Evolutionary conservation across 2,797 vertebrate genomes (phyloP).

Genomic region (Esox lucius): DNA sequence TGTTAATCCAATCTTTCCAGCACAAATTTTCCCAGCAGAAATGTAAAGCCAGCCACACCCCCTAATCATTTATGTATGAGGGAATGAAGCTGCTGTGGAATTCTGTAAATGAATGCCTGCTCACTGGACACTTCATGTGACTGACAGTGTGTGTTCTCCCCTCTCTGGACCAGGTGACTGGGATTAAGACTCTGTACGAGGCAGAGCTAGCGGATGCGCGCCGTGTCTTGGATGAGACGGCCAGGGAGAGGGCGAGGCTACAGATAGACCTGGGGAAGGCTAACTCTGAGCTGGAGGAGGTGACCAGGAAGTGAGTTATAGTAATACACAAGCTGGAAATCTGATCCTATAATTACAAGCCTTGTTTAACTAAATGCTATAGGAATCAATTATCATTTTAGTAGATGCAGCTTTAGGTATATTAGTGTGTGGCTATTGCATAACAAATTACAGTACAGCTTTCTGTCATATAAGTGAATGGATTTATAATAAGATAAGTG

Average conservation of each 20-base stretch:
- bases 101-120: not conserved
- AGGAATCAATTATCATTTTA: no score
- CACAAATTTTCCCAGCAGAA: not conserved
- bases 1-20: no score
- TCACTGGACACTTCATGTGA: not conserved
- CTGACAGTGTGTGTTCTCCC: not conserved
- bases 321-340: not conserved
- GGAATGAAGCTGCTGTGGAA: not conserved
- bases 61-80: not conserved
- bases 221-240: constrained; percentile 91
- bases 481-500: no score
- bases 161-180: constrained; percentile 79
- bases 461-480: no score
- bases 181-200: constrained; percentile 91
- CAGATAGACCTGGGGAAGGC: constrained; percentile 94
- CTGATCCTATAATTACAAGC: not conserved
- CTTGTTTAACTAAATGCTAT: no score
- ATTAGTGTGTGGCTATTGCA: no score
- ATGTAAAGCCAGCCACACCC: not conserved
- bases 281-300: constrained; percentile 87
- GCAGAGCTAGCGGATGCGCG: constrained; percentile 91
- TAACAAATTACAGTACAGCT: no score
- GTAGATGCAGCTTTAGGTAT: no score
- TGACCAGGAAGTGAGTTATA: constrained; percentile 77
- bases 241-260: constrained; percentile 86